phyloP scores from a whole-genome alignment of 2,888 invertebrate species.

The Mallateleia sp. region DNA sequence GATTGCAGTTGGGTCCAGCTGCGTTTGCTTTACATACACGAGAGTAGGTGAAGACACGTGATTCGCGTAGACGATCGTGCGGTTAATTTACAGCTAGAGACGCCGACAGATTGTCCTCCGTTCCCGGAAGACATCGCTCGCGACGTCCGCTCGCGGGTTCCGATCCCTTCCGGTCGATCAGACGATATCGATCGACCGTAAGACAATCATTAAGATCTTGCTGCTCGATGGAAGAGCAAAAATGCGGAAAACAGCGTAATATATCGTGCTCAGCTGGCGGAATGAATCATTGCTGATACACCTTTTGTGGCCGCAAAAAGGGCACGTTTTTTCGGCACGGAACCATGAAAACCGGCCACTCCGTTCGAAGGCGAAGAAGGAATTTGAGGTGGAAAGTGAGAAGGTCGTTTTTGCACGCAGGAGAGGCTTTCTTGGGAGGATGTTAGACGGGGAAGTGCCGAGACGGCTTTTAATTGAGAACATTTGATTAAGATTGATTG shows the following conservation, averaged over 20 bases:
- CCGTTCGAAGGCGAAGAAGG: background rate
- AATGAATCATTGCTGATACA: conserved; percentile 53
- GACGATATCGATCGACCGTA: too few relatives aligned
- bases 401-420: background rate
- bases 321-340: background rate
- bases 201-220: conserved; percentile 50
- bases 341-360: background rate
- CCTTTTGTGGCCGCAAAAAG: conserved; percentile 16
- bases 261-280: conserved; percentile 53
- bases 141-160: too few relatives aligned
- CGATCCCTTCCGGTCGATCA: too few relatives aligned
- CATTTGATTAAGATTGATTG: background rate
- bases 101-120: conserved; percentile 35
- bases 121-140: too few relatives aligned
- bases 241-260: conserved; percentile 45
- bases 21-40: conserved; percentile 59
- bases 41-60: conserved; percentile 67
- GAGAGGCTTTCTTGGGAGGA: background rate
- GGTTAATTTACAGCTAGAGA: conserved; percentile 81
- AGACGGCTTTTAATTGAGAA: background rate
- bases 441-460: background rate
- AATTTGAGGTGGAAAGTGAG: background rate
- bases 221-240: conserved; percentile 43
- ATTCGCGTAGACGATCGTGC: conserved; percentile 56
- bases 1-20: conserved; percentile 80